Evolutionary conservation across 1,140 invertebrate species (phyloP), one percentile per base, ranked within the genome.

Genomic region (Drosophila takahashii): DNA sequence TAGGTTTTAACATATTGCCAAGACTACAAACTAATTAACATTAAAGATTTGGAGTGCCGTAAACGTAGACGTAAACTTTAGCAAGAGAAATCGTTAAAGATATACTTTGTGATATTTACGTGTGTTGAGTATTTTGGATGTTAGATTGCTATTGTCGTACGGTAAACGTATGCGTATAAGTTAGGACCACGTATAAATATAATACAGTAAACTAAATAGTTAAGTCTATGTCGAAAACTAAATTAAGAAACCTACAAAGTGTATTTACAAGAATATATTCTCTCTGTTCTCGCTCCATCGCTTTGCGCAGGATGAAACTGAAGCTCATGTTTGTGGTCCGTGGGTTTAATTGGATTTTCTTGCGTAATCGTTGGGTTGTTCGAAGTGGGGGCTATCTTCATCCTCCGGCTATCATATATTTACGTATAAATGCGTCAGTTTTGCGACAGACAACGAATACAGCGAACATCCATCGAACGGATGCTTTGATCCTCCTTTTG

Each of bases 111-210:
- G 87, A 90, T 90, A 90, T 89, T 89, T 90, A 51, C 64, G 58
- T 72, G 75, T 81, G 67, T 90, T 90, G 87, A 90, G 87, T 90
- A 90, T 90, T 90, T 87, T 90, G 79, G 67, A 77, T 89, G 60
- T 84, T 87, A 90, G 84, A 89, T 90, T 90, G 79, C 67, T 62
- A 36, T 47, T 71, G 75, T 86, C 69, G 79, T 87, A 81, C 37
- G 66, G 52, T 81, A 64, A 41, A 59, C 50, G 39, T 74, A 69
- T 77, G 62, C 69, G 42, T 58, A 79, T 89, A 85, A 85, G 64
- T 84, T 73, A 85, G 70, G 72, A 61, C 80, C 72, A 77, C 64
- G 45, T 85, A 85, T 80, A 85, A 85, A 80, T 85, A 85, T 85
- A 85, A 85, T 85, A 85, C 81, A 85, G 42, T 85, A 77, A 85